Conservation (phyloP, 2,113 vertebrate species). For the Nannospalax galili region DNA sequence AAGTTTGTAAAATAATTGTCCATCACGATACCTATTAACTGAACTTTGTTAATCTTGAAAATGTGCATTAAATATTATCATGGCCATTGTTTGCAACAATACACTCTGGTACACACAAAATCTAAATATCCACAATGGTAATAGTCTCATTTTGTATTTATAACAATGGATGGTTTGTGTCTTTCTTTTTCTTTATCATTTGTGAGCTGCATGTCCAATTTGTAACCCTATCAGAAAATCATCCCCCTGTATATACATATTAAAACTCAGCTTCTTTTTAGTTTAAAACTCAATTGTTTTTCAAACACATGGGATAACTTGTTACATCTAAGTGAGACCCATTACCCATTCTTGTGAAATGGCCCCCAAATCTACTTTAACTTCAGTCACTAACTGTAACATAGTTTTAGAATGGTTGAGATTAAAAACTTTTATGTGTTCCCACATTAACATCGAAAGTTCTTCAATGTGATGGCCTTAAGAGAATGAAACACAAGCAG, state of each 20-base stretch:
- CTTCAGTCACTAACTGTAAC: conserved; percentile 21
- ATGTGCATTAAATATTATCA: neutral
- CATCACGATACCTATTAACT: neutral
- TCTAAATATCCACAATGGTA: neutral
- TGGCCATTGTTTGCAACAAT: neutral
- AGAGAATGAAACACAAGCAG: conserved; percentile 28
- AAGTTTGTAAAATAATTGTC: conserved; percentile 26
- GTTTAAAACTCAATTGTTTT: conserved; percentile 15
- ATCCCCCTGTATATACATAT: neutral
- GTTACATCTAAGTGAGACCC: conserved; percentile 30
- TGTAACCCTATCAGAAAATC: conserved; percentile 23
- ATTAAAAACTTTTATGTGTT: conserved; percentile 27
- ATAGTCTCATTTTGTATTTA: neutral
- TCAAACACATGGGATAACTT: conserved; percentile 7
- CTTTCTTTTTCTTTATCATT: neutral
- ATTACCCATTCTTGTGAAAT: conserved; percentile 44
- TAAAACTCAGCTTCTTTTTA: neutral
- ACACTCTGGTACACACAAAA: neutral
- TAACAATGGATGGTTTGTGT: neutral
- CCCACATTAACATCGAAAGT: conserved; percentile 36
- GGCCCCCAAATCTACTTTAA: conserved; percentile 12
- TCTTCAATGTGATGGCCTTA: neutral
- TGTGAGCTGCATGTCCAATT: neutral
- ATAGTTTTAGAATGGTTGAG: neutral
- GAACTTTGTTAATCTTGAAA: neutral